Conservation (phyloP, 2,797 vertebrate genomes). For the Saguinus oedipus region DNA sequence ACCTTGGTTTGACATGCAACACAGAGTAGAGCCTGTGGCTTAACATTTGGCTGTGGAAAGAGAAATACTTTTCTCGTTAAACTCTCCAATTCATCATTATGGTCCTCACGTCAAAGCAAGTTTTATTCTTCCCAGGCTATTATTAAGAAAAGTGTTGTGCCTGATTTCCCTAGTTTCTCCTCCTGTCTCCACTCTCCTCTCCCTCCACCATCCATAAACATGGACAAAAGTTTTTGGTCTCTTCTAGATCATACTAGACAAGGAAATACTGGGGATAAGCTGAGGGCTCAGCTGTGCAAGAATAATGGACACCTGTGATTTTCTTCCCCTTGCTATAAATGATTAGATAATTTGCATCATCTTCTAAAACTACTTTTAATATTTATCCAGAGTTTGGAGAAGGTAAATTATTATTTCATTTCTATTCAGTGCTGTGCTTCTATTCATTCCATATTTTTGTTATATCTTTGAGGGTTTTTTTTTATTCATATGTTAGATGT, state of each 20-base stretch:
- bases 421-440: background rate
- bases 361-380: slow-evolving; percentile 21
- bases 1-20: slow-evolving; percentile 31
- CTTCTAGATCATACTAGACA: background rate
- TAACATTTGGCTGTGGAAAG: slow-evolving; percentile 26
- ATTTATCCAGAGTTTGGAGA: slow-evolving; percentile 38
- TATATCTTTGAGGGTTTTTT: background rate
- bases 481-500: background rate
- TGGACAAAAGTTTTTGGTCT: background rate
- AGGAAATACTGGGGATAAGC: background rate
- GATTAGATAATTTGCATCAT: background rate
- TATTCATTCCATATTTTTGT: background rate
- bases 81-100: background rate
- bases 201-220: background rate
- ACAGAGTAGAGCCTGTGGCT: slow-evolving; percentile 3
- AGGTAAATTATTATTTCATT: background rate
- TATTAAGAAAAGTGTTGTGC: background rate
- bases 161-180: background rate
- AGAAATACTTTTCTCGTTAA: background rate
- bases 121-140: background rate
- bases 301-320: background rate
- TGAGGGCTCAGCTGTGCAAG: background rate
- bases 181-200: background rate
- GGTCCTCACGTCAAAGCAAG: background rate
- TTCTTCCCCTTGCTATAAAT: background rate